Percentiles rank a stretch among this genome's conserved stretches.
Evolutionary conservation across 2,797 vertebrate genomes (phyloP).

Genomic region (Onychomys torridus): DNA sequence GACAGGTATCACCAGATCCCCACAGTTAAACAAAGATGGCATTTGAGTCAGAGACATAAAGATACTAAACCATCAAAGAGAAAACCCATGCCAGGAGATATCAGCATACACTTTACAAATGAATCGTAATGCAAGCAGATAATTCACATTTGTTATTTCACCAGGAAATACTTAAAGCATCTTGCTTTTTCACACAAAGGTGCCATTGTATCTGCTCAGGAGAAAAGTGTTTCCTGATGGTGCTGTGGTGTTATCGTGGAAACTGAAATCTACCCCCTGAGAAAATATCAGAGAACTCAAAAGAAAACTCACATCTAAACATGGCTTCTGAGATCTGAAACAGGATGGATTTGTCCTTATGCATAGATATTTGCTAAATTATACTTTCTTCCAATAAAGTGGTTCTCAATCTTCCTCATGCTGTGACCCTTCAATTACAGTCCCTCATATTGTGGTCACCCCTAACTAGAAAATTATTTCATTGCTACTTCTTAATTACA

Average conservation of each 20-base stretch:
- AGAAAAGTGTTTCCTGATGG: not conserved
- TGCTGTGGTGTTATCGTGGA: not conserved
- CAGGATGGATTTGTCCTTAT: not conserved
- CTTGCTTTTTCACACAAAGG: constrained; percentile 7
- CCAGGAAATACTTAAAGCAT: not conserved
- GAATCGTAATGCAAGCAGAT: not conserved
- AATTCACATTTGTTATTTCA: not conserved
- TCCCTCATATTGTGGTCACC: not conserved
- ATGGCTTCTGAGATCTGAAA: not conserved
- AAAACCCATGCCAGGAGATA: not conserved
- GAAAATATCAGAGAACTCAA: not conserved
- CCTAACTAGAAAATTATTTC: not conserved
- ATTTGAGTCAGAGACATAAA: not conserved
- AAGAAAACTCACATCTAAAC: not conserved
- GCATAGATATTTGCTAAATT: not conserved
- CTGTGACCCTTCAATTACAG: not conserved
- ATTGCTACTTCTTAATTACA: no score
- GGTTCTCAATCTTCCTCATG: not conserved
- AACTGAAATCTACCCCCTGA: not conserved
- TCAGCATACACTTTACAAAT: not conserved
- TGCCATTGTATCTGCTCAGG: not conserved
- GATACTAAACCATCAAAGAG: not conserved
- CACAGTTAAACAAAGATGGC: not conserved
- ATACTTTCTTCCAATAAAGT: not conserved
- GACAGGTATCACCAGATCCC: not conserved